Evolutionary conservation across 30 jellyfish, hydroid and myxozoan species (phyloP).

Genomic region (Cassiopea andromeda): DNA sequence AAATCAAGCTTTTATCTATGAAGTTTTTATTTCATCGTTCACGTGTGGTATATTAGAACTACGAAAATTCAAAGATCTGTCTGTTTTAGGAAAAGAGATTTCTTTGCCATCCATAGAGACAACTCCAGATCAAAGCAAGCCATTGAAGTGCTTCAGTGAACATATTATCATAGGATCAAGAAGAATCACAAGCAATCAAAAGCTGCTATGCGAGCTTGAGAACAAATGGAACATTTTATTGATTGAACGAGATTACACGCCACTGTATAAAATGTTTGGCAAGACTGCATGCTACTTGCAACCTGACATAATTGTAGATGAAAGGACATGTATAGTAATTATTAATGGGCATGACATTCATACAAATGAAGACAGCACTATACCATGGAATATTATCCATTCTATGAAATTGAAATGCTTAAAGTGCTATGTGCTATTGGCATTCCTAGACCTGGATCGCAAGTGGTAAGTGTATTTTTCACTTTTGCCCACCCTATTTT

Average conservation of each 20-base stretch:
- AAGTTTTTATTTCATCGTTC: too few species aligned
- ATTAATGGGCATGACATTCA: slow-evolving; percentile 14
- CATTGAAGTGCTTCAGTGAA: slow-evolving; percentile 66
- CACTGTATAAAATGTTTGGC: not conserved
- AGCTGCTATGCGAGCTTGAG: slow-evolving; percentile 71
- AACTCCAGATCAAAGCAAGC: not conserved
- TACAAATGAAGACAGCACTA: not conserved
- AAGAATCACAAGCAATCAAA: slow-evolving; percentile 46
- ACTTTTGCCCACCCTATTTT: not conserved
- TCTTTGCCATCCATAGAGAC: not conserved
- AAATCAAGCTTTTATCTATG: too few species aligned
- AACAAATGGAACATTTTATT: slow-evolving; percentile 55
- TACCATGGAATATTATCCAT: not conserved
- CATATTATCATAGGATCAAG: slow-evolving; percentile 72
- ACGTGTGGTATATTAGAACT: too few species aligned
- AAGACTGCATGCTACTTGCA: slow-evolving; percentile 29
- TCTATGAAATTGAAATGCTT: slow-evolving; percentile 57
- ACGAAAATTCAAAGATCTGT: too few species aligned
- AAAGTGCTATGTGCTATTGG: slow-evolving; percentile 12
- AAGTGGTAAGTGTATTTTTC: not conserved
- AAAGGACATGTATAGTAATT: slow-evolving; percentile 66
- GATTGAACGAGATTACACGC: slow-evolving; percentile 59
- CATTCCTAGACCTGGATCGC: not conserved
- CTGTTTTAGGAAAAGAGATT: not conserved
- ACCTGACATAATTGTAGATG: slow-evolving; percentile 82